A percentile compares a stretch with the other conserved stretches of the same genome.
phyloP scores from a whole-genome alignment of 2,113 vertebrate species.

The Monopterus albus region DNA sequence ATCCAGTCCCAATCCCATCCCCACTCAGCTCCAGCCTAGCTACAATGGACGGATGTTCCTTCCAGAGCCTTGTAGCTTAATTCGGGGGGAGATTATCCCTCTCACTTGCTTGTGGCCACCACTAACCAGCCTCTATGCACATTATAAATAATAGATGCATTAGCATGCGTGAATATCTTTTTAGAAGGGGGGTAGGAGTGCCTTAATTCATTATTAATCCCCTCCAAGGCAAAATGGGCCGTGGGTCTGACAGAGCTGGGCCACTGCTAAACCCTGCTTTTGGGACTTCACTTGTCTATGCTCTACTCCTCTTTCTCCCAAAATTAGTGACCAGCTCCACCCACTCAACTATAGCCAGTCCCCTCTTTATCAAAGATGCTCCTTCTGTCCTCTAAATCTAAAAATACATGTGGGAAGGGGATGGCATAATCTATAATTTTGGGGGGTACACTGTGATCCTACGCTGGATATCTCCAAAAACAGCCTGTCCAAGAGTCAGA shows the following conservation, averaged over 20 bases:
- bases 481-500: neutral
- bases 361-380: slow-evolving; percentile 49
- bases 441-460: slow-evolving; percentile 21
- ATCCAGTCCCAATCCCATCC: slow-evolving; percentile 64
- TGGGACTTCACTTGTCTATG: slow-evolving; percentile 50
- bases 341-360: slow-evolving; percentile 10
- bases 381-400: slow-evolving; percentile 39
- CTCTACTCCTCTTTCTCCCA: slow-evolving; percentile 29
- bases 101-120: slow-evolving; percentile 76
- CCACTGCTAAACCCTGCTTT: slow-evolving; percentile 70
- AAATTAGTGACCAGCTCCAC: slow-evolving; percentile 51
- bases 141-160: slow-evolving; percentile 86
- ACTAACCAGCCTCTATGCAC: slow-evolving; percentile 74
- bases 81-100: slow-evolving; percentile 68
- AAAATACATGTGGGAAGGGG: slow-evolving; percentile 70
- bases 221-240: slow-evolving; percentile 75
- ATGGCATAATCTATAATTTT: slow-evolving; percentile 60
- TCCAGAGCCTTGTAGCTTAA: slow-evolving; percentile 69
- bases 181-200: slow-evolving; percentile 67
- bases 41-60: slow-evolving; percentile 77
- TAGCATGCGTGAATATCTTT: slow-evolving; percentile 85
- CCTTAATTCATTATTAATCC: slow-evolving; percentile 87
- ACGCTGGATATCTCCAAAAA: slow-evolving; percentile 33
- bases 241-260: slow-evolving; percentile 55
- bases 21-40: slow-evolving; percentile 64